Conservation (phyloP, 2,888 invertebrate genomes). For the Thymelicus lineola region DNA sequence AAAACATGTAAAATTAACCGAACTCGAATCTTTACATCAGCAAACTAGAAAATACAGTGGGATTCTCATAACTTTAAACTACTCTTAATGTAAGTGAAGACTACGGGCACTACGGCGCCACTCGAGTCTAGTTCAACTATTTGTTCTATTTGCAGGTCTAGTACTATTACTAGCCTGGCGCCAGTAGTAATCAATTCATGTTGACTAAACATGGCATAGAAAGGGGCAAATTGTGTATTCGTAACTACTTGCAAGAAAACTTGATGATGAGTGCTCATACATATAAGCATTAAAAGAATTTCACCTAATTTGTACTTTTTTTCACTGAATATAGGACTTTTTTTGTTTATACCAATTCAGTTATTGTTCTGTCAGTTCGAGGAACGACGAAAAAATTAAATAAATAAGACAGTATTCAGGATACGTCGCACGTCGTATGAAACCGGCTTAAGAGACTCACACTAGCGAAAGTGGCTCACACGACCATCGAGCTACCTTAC, state of each 20-base stretch:
- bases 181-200: constrained; percentile 4
- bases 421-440: background rate
- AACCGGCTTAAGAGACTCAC: constrained; percentile 7
- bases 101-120: background rate
- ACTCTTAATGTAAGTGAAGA: background rate
- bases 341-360: no score
- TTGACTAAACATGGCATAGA: background rate
- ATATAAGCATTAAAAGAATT: no score
- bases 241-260: background rate
- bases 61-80: background rate
- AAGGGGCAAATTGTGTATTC: background rate
- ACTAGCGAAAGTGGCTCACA: constrained; percentile 9
- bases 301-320: no score
- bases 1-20: no score
- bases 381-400: background rate
- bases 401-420: background rate
- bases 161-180: constrained; percentile 9
- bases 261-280: background rate
- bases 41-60: no score
- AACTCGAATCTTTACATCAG: no score
- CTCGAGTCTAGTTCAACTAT: constrained; percentile 4
- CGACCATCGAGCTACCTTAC: constrained; percentile 10
- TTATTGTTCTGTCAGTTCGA: background rate
- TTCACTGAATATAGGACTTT: no score
- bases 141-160: constrained; percentile 8